Conservation (phyloP, 2,113 vertebrate species). For the Pyxicephalus adspersus region DNA sequence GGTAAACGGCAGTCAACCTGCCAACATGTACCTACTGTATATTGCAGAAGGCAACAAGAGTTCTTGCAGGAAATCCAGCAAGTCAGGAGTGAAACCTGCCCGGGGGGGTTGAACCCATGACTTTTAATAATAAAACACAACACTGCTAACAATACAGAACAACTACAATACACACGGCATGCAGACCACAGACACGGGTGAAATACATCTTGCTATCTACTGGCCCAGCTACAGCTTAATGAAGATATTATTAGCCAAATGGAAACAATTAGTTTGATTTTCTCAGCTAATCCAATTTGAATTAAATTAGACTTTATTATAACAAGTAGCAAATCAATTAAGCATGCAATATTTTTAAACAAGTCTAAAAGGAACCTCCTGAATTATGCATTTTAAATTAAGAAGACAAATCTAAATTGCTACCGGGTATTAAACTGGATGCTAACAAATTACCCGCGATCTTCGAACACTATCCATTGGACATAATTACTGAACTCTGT, state of each 20-base stretch:
- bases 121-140: too few relatives aligned
- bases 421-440: not conserved
- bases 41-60: too few relatives aligned
- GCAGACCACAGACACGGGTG: not conserved
- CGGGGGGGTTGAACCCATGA: too few relatives aligned
- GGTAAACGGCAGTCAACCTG: too few relatives aligned
- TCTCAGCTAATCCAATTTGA: slow-evolving; percentile 31
- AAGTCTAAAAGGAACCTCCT: slow-evolving; percentile 2
- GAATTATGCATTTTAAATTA: slow-evolving; percentile 17
- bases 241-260: slow-evolving; percentile 35
- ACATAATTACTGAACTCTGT: too few relatives aligned
- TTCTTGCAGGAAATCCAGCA: too few relatives aligned
- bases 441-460: too few relatives aligned
- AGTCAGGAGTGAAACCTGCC: too few relatives aligned
- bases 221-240: slow-evolving; percentile 20
- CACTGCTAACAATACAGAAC: not conserved
- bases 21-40: too few relatives aligned
- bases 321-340: slow-evolving; percentile 37
- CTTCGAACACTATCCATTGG: too few relatives aligned
- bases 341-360: slow-evolving; percentile 33
- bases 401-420: not conserved
- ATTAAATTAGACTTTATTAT: slow-evolving; percentile 41
- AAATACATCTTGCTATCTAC: not conserved
- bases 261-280: slow-evolving; percentile 45
- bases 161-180: too few relatives aligned